A percentile compares a stretch with the other conserved stretches of the same genome.
Evolutionary conservation across 2,113 vertebrate genomes (phyloP).

Genomic region (Zapus hudsonius): DNA sequence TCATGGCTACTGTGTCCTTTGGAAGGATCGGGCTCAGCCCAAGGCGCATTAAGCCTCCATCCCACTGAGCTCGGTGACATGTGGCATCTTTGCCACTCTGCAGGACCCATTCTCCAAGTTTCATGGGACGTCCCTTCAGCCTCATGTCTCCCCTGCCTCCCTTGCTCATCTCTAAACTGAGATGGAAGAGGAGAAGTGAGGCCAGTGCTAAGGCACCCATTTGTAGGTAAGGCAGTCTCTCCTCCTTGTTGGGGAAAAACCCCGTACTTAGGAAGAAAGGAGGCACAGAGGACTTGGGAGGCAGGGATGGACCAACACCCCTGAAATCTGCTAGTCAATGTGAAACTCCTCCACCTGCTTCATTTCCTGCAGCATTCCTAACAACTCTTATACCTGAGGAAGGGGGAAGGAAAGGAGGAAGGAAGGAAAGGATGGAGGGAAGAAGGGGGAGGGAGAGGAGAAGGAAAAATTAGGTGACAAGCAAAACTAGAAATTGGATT

Average conservation of each 20-base stretch:
- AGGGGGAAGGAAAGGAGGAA: too few species aligned
- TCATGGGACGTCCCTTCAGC: not conserved
- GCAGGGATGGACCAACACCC: not conserved
- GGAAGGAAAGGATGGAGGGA: too few species aligned
- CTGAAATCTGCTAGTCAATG: not conserved
- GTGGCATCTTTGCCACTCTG: rapidly evolving
- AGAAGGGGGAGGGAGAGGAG: not conserved
- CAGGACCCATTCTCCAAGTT: not conserved
- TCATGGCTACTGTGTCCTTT: not conserved
- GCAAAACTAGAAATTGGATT: not conserved
- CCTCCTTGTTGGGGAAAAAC: not conserved
- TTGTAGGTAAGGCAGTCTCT: too few species aligned
- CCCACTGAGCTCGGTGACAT: not conserved
- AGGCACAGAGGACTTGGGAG: not conserved
- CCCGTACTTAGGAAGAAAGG: not conserved
- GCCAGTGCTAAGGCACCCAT: not conserved
- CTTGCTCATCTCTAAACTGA: rapidly evolving
- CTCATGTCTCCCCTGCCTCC: not conserved
- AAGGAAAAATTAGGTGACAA: not conserved
- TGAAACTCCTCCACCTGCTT: not conserved
- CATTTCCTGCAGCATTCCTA: not conserved
- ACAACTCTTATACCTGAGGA: not conserved
- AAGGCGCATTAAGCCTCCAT: not conserved
- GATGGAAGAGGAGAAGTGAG: not conserved
- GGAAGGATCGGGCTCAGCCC: not conserved